Percentiles rank a stretch among this genome's conserved stretches.
phyloP scores from a whole-genome alignment of 2,113 vertebrate species.

The Isichthys henryi region DNA sequence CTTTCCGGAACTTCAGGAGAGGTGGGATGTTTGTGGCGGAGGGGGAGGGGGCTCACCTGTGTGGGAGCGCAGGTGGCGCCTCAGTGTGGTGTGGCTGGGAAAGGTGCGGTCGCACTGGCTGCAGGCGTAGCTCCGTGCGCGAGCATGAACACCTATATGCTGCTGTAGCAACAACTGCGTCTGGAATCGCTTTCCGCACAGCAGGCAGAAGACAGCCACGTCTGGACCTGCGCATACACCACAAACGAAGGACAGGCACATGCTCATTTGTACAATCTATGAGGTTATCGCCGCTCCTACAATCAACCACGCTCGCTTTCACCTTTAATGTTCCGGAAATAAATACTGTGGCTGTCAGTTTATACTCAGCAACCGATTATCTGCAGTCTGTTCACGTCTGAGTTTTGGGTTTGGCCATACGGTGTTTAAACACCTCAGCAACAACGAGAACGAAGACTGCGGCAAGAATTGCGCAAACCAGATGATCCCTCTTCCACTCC shows the following conservation, averaged over 20 bases:
- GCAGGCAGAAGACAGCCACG: constrained; percentile 97
- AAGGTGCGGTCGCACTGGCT: constrained; percentile 97
- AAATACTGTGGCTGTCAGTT: not conserved
- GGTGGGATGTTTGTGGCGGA: not conserved
- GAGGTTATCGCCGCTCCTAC: not conserved
- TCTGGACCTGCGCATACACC: constrained; percentile 69
- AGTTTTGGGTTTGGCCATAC: not conserved
- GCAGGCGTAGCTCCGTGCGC: constrained; percentile 95
- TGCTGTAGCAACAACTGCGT: constrained; percentile 90
- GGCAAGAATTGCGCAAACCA: not conserved
- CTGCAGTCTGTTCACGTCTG: not conserved
- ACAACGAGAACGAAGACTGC: not conserved
- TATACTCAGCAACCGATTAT: not conserved
- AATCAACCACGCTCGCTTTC: not conserved
- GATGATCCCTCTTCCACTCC: not conserved
- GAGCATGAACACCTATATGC: constrained; percentile 97
- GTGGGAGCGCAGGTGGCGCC: constrained; percentile 94
- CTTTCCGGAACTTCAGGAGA: not conserved
- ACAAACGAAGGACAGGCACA: not conserved
- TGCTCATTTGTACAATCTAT: not conserved
- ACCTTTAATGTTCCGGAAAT: not conserved
- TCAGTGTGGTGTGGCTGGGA: constrained; percentile 96
- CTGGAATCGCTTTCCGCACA: constrained; percentile 95
- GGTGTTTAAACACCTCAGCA: not conserved
- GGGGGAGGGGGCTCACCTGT: constrained; percentile 66